A percentile compares a stretch with the other conserved stretches of the same genome.
Conservation (phyloP, 2,888 invertebrate genomes). For the Vanessa cardui region DNA sequence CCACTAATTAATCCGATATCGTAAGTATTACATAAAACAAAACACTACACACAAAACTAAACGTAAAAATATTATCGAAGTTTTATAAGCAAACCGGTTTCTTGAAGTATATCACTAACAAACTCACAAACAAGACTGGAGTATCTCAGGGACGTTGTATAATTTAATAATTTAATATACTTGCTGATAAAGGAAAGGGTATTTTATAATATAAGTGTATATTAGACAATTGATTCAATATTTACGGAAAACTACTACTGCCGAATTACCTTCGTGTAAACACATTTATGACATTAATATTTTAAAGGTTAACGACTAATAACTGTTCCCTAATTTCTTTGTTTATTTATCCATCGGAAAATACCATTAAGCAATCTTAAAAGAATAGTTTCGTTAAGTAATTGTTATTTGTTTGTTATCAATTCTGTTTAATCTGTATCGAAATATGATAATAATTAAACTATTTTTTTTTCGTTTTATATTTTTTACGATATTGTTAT, state of each 20-base stretch:
- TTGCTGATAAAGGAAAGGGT: conserved; percentile 40
- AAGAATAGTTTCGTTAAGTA: too few species aligned
- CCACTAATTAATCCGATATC: neutral
- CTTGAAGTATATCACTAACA: conserved; percentile 27
- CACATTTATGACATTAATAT: conserved; percentile 23
- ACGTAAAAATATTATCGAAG: neutral
- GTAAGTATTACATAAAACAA: neutral
- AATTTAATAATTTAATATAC: conserved; percentile 39
- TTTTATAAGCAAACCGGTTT: conserved; percentile 4
- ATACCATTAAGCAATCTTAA: neutral
- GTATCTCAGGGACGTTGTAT: conserved; percentile 26
- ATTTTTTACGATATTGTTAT: too few species aligned
- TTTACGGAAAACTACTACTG: conserved; percentile 43
- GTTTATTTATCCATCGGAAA: conserved; percentile 4
- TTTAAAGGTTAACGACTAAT: conserved; percentile 26
- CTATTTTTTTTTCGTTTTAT: too few species aligned
- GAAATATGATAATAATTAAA: too few species aligned
- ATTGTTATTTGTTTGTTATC: too few species aligned
- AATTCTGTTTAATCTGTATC: too few species aligned
- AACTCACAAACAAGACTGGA: conserved; percentile 38
- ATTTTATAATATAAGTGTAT: conserved; percentile 15
- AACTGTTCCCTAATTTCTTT: conserved; percentile 12
- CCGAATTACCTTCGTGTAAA: conserved; percentile 39
- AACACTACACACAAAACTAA: neutral
- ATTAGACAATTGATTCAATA: conserved; percentile 28